Base-by-base conservation (phyloP, 1,140 invertebrate species). In the Pogonognathellus flavescens region DNA sequence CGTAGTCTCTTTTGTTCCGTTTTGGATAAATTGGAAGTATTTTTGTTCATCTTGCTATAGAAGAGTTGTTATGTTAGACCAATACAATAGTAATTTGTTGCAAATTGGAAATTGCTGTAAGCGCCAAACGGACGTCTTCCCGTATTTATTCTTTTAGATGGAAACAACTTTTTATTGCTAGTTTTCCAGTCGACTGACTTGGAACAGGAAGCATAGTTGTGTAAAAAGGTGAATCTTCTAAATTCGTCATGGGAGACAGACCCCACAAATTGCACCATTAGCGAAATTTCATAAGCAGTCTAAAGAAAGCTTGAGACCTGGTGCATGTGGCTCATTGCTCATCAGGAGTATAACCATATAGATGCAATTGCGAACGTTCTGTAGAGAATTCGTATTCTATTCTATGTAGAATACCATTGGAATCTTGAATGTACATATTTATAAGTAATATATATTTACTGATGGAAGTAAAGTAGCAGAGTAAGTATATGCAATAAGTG, bases 291-390 rank as follows among this genome's bases (percentile, higher is more conserved):
- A 84, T 83, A 66, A 83, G 82, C 31, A 83, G 52, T 18, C 16
- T 52, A 18, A 66, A 25, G 18, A 16, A n/a, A 62, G 16, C 83
- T 16, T 80, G 84, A 72, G 84, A 85, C 72, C 18, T 85, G 20
- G 49, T 80, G 25, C 84, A 85, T 85, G 84, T 85, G 84, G 76
- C 72, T 52, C 72, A 85, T 85, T 85, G 72, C 80, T 85, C 84
- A 85, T 49, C 84, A 81, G 18, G 7, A n/a, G 31, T 25, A 41
- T 41, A 41, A 3, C 31, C 31, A 41, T 41, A 41, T 41, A 41
- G 31, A 41, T 41, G 31, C 31, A 41, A 41, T 41, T 41, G 31
- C 6, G 6, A 41, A 41, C 6, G 31, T 6, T 41, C 2, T 41
- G 6, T 41, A 41, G 31, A 41, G 6, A 41, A 3, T 41, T 41